Evolutionary conservation across 2,888 invertebrate species (phyloP).

Genomic region (Mantis religiosa): DNA sequence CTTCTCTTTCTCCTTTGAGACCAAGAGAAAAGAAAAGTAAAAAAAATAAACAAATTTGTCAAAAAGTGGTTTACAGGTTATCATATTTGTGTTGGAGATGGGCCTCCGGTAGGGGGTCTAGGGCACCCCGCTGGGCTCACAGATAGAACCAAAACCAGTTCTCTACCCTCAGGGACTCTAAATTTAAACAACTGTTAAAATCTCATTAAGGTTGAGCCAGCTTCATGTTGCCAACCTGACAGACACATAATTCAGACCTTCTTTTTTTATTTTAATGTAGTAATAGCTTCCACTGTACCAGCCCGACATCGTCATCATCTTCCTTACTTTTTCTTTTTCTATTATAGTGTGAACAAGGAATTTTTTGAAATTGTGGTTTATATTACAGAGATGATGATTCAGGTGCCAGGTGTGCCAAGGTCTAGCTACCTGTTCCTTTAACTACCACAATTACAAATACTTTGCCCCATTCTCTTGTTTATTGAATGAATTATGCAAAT

Average conservation of each 20-base stretch:
- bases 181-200: conserved; percentile 29
- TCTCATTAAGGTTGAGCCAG: conserved; percentile 17
- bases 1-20: neutral
- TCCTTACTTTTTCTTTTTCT: neutral
- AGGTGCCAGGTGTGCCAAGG: neutral
- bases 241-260: neutral
- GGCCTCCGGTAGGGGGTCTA: conserved; percentile 20
- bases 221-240: neutral
- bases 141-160: conserved; percentile 29
- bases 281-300: neutral
- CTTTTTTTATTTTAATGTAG: neutral
- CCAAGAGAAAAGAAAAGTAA: neutral
- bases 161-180: neutral
- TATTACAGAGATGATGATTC: neutral
- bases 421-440: neutral
- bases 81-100: neutral
- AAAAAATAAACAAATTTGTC: neutral
- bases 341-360: neutral
- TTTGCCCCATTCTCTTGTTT: neutral
- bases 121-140: conserved; percentile 26
- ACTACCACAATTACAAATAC: neutral
- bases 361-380: neutral
- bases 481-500: neutral
- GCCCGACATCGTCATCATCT: neutral
- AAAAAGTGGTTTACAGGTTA: neutral